Percentiles rank a stretch among this genome's conserved stretches.
Evolutionary conservation across 2,113 vertebrate species (phyloP).

Genomic region (Centropristis striata): DNA sequence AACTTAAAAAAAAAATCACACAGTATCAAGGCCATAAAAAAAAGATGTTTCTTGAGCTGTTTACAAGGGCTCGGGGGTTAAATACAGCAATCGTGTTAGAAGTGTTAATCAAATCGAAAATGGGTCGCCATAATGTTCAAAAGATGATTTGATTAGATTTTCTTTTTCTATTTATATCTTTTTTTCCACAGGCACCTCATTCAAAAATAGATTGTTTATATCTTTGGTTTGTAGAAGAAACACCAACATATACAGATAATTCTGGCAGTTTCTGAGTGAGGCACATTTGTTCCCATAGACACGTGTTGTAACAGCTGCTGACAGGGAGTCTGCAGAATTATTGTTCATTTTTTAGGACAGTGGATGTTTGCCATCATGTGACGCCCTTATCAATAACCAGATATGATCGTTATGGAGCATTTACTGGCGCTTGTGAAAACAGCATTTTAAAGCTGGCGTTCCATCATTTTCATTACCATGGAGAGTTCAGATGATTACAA

Average conservation of each 20-base stretch:
- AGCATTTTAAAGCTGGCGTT: constrained; percentile 41
- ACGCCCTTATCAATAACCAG: constrained; percentile 44
- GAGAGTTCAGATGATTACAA: constrained; percentile 65
- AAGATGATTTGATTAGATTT: not conserved
- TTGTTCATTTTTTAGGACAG: not conserved
- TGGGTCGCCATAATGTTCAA: not conserved
- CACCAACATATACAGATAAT: not conserved
- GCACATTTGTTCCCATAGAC: not conserved
- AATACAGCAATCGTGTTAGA: too few species aligned
- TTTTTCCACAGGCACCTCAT: not conserved
- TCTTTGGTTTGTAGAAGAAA: not conserved
- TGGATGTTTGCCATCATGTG: constrained; percentile 21
- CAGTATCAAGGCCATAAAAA: not conserved
- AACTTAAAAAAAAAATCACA: not conserved
- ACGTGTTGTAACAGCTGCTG: not conserved
- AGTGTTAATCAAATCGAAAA: not conserved
- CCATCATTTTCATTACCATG: constrained; percentile 51
- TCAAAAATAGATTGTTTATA: not conserved
- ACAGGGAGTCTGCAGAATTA: constrained; percentile 16
- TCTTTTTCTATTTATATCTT: not conserved
- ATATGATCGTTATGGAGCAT: constrained; percentile 47
- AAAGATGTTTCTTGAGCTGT: not conserved
- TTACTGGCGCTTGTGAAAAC: constrained; percentile 50
- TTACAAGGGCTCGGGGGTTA: not conserved
- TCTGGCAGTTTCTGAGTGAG: not conserved